Evolutionary conservation across 1,140 invertebrate species (phyloP), one percentile per base, ranked within the genome.

Genomic region (Drosophila pallidifrons): DNA sequence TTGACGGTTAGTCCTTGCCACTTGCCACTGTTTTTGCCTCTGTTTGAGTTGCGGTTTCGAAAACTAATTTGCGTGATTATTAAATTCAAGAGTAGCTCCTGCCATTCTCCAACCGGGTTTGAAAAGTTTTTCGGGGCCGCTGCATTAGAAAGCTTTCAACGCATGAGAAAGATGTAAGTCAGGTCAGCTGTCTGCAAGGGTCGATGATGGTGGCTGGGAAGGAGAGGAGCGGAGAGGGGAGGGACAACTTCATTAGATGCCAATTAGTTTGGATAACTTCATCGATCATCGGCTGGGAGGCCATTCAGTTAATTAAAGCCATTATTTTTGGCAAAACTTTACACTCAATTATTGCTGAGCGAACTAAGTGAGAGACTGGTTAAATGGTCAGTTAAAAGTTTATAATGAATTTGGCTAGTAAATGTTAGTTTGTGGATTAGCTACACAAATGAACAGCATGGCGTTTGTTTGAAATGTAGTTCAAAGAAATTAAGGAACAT

Each of bases 21-120:
- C 51, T 54, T 54, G 51, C 51, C 51, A 35, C 51, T 35, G 28
- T 35, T 32, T 57, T 32, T 57, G 70, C 52, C 52, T 70, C 49
- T 69, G 77, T 76, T 87, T 79, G 76, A 66, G 79, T 77, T 83
- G 81, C 57, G 85, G 81, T 79, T 89, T 86, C 69, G 82, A 91
- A 89, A 90, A 90, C 85, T 90, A 89, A 89, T 89, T 89, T 89
- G 75, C 68, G 85, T 90, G 78, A 90, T 91, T 89, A 90, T 89
- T 89, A 85, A 91, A 79, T 76, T 82, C 75, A 55, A 70, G 64
- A 68, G 75, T 70, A 66, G 61, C 15, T 15, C 45, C 45, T 47
- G 45, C 45, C 15, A 47, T 6, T 15, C n/a, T 47, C 5, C 7
- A n/a, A 38, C 35, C 8, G 13, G 15, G n/a, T 25, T 11, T 54